A percentile compares a stretch with the other conserved stretches of the same genome.
Evolutionary conservation across 2,888 invertebrate genomes (phyloP).

Genomic region (Tenthredo distinguenda): DNA sequence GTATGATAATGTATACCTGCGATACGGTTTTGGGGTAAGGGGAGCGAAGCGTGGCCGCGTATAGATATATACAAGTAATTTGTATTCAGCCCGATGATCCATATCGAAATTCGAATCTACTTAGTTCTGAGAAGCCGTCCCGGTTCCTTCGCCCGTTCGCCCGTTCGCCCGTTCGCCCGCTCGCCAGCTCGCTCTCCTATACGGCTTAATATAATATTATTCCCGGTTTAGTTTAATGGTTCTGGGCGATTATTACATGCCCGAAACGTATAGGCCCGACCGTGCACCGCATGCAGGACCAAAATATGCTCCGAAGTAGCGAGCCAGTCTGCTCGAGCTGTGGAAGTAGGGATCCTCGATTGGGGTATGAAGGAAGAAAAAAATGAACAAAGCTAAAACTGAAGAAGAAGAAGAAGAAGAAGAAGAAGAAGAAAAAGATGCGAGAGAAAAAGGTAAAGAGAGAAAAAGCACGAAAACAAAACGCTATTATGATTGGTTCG

Average conservation of each 20-base stretch:
- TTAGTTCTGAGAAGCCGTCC: slow-evolving; percentile 77
- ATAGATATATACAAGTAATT: slow-evolving; percentile 72
- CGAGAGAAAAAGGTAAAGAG: slow-evolving; percentile 48
- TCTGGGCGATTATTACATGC: slow-evolving; percentile 77
- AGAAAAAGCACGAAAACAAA: slow-evolving; percentile 72
- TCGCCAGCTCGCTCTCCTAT: slow-evolving; percentile 60
- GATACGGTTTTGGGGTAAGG: neutral
- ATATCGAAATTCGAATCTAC: slow-evolving; percentile 79
- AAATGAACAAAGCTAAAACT: neutral
- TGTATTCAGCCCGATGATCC: slow-evolving; percentile 79
- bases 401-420: neutral
- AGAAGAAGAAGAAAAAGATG: neutral
- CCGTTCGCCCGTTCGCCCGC: slow-evolving; percentile 55
- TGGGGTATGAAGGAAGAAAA: slow-evolving; percentile 20
- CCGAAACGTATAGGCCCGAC: slow-evolving; percentile 59
- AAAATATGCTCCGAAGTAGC: slow-evolving; percentile 27
- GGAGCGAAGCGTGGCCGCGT: neutral
- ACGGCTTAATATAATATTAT: slow-evolving; percentile 78
- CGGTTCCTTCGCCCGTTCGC: slow-evolving; percentile 56
- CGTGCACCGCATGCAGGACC: slow-evolving; percentile 46
- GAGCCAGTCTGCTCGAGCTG: neutral
- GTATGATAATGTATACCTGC: neutral
- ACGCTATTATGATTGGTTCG: slow-evolving; percentile 74
- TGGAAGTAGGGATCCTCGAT: slow-evolving; percentile 33
- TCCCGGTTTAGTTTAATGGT: slow-evolving; percentile 78